phyloP scores from a whole-genome alignment of 2,797 vertebrate species.

The Lagocephalus sceleratus region DNA sequence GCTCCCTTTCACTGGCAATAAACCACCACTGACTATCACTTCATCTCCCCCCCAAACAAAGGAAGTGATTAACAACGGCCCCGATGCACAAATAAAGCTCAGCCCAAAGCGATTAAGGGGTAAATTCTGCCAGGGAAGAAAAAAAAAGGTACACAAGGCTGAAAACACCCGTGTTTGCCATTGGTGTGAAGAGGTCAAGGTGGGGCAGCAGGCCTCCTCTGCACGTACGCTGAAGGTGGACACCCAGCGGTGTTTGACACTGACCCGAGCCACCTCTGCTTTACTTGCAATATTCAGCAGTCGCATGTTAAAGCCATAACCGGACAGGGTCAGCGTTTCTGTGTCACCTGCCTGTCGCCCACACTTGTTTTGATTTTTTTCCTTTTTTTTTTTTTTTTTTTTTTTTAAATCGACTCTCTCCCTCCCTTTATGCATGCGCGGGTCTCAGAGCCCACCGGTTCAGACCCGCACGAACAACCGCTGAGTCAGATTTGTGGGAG shows the following conservation, averaged over 20 bases:
- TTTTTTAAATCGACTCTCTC: no score
- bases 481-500: constrained; percentile 62
- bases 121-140: constrained; percentile 1
- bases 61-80: constrained; percentile 57
- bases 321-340: no score
- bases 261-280: not conserved
- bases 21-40: constrained; percentile 46
- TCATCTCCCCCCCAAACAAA: constrained; percentile 59
- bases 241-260: not conserved
- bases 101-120: constrained; percentile 11
- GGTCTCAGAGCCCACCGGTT: constrained; percentile 26
- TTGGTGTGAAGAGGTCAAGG: constrained; percentile 30
- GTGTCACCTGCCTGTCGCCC: no score
- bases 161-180: constrained; percentile 25
- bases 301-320: no score
- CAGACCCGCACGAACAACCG: constrained; percentile 42
- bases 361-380: no score
- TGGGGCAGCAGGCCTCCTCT: constrained; percentile 3
- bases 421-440: not conserved
- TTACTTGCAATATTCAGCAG: not conserved
- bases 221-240: not conserved
- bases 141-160: constrained; percentile 2
- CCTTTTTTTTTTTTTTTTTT: no score
- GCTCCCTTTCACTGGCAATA: constrained; percentile 59
- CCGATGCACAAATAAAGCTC: constrained; percentile 50